Conservation (phyloP, 2,113 vertebrate species). For the Xerus inauris region DNA sequence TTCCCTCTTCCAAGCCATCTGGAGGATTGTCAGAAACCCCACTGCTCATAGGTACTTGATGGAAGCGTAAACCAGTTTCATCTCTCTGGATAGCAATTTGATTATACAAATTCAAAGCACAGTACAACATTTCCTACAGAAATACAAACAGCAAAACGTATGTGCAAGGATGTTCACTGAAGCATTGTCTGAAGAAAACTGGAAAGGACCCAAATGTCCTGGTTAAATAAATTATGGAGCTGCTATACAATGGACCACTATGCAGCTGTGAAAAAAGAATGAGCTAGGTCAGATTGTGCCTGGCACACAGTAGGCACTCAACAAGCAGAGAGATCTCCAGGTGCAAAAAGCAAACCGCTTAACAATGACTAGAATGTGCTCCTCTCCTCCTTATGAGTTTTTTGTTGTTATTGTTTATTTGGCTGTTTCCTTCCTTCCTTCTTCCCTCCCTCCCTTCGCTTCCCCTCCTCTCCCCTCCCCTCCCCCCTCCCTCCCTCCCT, state of each 20-base stretch:
- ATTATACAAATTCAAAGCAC: neutral
- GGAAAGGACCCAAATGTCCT: slow-evolving; percentile 39
- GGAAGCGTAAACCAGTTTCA: neutral
- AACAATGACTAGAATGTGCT: neutral
- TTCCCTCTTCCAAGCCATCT: neutral
- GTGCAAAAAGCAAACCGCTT: neutral
- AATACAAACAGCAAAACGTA: neutral
- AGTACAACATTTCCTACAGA: neutral
- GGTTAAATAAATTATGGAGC: neutral
- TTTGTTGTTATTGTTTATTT: neutral
- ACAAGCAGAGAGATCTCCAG: neutral
- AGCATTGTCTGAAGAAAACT: slow-evolving; percentile 49
- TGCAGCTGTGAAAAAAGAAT: neutral
- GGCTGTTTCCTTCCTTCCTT: neutral
- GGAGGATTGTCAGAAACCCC: neutral
- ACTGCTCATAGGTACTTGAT: neutral
- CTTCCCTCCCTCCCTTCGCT: too few species aligned
- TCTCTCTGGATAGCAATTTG: neutral
- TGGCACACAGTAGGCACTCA: slow-evolving; percentile 33
- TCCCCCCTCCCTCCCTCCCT: too few species aligned
- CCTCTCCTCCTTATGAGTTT: neutral
- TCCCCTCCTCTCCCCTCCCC: too few species aligned
- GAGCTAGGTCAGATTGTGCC: neutral
- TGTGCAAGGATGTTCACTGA: slow-evolving; percentile 33
- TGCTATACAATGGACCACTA: slow-evolving; percentile 33